Evolutionary conservation across 1,140 invertebrate genomes (phyloP).

Genomic region (Drosophila grimshawi): DNA sequence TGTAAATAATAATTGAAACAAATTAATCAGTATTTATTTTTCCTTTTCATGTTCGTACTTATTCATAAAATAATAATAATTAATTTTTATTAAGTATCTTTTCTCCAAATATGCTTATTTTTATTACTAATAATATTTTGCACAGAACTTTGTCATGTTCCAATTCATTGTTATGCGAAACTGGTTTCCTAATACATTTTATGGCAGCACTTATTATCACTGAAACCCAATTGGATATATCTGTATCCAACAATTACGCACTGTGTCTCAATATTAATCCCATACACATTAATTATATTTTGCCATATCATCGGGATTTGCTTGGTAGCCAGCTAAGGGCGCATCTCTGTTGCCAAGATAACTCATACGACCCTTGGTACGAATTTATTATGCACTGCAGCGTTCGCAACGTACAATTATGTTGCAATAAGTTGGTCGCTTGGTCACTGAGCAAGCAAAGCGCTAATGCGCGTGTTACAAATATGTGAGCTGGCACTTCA

Average conservation of each 20-base stretch:
- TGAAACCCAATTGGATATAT: not conserved
- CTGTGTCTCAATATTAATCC: not conserved
- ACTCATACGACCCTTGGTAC: conserved; percentile 46
- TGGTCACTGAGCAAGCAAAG: conserved; percentile 30
- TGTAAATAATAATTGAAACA: no score
- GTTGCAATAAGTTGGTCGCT: conserved; percentile 66
- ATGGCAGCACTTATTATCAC: not conserved
- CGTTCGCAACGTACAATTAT: conserved; percentile 66
- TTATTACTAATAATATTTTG: no score
- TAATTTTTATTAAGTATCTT: no score
- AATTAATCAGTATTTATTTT: no score
- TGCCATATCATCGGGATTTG: not conserved
- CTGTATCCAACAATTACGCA: not conserved
- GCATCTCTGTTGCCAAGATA: conserved; percentile 35
- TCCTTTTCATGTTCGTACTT: no score
- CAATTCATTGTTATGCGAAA: not conserved
- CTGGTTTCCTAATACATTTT: not conserved
- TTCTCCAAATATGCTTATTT: no score
- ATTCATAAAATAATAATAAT: no score
- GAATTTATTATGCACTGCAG: conserved; percentile 60
- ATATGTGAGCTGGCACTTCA: conserved; percentile 59
- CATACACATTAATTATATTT: not conserved
- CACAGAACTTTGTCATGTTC: not conserved
- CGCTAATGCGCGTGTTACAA: conserved; percentile 56
- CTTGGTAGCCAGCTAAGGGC: not conserved